Conservation (phyloP, 2,888 invertebrate species). For the Dasypogon diadema region DNA sequence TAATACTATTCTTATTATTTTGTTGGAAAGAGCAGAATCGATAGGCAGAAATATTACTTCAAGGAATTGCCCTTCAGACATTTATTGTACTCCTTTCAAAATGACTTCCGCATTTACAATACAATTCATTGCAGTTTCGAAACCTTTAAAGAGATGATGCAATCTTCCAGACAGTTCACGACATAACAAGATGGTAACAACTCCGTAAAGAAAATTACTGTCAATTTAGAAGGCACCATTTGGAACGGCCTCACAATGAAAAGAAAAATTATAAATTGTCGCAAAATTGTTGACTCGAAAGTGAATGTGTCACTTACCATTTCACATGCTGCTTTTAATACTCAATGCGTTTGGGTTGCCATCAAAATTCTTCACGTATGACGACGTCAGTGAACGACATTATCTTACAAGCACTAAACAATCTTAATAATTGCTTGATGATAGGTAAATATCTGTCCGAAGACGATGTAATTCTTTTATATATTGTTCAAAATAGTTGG, state of each 20-base stretch:
- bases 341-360: not conserved
- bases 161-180: not conserved
- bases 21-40: no score
- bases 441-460: not conserved
- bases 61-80: no score
- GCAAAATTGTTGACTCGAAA: not conserved
- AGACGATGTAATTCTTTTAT: slow-evolving; percentile 35
- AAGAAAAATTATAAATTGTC: not conserved
- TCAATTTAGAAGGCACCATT: slow-evolving; percentile 4
- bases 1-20: no score
- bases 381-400: slow-evolving; percentile 4
- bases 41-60: no score
- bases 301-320: slow-evolving; percentile 43
- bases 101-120: no score
- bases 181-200: slow-evolving; percentile 1
- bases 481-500: slow-evolving; percentile 39
- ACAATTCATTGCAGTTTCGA: no score
- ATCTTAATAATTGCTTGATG: slow-evolving; percentile 16
- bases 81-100: no score
- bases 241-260: slow-evolving; percentile 23
- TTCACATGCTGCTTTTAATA: not conserved
- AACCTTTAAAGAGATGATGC: slow-evolving; percentile 22
- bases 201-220: slow-evolving; percentile 9
- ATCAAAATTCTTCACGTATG: slow-evolving; percentile 4
- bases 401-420: not conserved